A percentile compares a stretch with the other conserved stretches of the same genome.
phyloP scores from a whole-genome alignment of 2,113 vertebrate species.

The Castor canadensis region DNA sequence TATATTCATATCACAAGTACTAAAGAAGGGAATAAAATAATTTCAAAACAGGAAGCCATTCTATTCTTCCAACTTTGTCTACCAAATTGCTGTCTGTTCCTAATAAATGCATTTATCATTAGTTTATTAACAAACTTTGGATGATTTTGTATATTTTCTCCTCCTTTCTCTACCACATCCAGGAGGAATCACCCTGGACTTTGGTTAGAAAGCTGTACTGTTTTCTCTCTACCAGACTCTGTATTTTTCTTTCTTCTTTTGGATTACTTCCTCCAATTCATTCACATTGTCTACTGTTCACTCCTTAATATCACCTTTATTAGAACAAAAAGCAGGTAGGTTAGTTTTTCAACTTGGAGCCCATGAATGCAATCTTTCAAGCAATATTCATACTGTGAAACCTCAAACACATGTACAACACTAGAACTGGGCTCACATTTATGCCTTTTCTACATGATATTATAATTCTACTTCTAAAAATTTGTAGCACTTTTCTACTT shows the following conservation, averaged over 20 bases:
- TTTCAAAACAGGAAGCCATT: not conserved
- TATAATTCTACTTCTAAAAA: not conserved
- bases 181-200: not conserved
- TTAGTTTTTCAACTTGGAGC: not conserved
- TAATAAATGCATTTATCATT: not conserved
- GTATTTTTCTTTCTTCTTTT: not conserved
- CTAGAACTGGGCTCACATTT: not conserved
- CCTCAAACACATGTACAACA: not conserved
- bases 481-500: not conserved
- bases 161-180: not conserved
- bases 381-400: not conserved
- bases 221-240: not conserved
- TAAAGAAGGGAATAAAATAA: not conserved
- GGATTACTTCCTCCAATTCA: not conserved
- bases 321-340: not conserved
- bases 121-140: not conserved
- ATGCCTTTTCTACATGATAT: not conserved
- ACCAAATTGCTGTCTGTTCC: rapidly evolving
- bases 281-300: not conserved
- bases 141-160: not conserved
- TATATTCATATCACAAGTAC: not conserved
- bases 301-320: not conserved
- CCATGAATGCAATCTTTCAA: not conserved
- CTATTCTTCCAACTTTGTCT: not conserved
- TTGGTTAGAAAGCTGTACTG: not conserved